Percentiles rank a stretch among this genome's conserved stretches.
Conservation (phyloP, 2,797 vertebrate genomes). For the Hydrophis major region DNA sequence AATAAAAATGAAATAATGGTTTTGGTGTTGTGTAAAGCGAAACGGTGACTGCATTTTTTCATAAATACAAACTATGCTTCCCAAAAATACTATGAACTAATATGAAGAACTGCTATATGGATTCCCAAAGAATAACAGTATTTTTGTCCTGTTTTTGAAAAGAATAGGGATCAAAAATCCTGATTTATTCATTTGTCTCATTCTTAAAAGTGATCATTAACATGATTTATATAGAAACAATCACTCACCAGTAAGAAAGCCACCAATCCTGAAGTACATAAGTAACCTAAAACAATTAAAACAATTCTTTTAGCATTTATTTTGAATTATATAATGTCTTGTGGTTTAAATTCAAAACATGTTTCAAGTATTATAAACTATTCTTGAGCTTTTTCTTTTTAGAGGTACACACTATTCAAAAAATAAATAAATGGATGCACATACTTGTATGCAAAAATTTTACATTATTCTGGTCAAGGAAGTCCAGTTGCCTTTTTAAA, state of each 20-base stretch:
- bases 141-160: neutral
- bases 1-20: neutral
- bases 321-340: neutral
- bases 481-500: neutral
- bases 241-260: slow-evolving; percentile 89
- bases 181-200: neutral
- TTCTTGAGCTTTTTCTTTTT: neutral
- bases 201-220: neutral
- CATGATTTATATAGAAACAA: slow-evolving; percentile 3
- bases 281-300: slow-evolving; percentile 67
- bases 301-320: neutral
- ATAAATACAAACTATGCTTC: neutral
- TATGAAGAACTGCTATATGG: neutral
- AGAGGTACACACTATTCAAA: neutral
- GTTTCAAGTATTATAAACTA: neutral
- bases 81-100: neutral
- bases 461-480: neutral
- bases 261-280: slow-evolving; percentile 94
- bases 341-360: neutral
- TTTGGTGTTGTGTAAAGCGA: neutral
- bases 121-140: neutral
- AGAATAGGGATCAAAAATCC: neutral
- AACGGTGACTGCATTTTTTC: neutral
- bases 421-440: neutral
- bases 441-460: neutral